Base-by-base conservation (phyloP, 2,797 vertebrate species). In the Melopsittacus undulatus region DNA sequence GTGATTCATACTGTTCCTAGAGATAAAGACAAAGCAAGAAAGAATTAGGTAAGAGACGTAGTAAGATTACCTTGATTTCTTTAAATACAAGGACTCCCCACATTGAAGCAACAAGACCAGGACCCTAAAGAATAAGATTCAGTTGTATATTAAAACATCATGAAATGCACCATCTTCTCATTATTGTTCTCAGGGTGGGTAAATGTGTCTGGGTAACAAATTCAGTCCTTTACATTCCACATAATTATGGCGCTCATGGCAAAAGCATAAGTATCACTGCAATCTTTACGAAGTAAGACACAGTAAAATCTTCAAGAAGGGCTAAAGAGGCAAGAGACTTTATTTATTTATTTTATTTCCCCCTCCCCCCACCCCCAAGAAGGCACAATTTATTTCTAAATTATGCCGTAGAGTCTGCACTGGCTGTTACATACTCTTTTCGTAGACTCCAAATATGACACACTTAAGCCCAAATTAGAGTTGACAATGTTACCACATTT, bases 31-130 rank as follows among this genome's bases (percentile, higher is more conserved):
- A 36, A 93, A 79, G 23, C 10, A 63, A 78, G 42, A 86, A 27
- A 34, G 46, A 54, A 54, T 9, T 32, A 68, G 11, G 45, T 54
- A 45, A 84, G 43, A 86, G 40, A 51, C 13, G 8, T 30, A 82
- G 14, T 24, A 63, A 57, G 30, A 83, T 86, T 98, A 98, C 98
- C 98, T 97, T 97, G 90, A 98, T 98, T 97, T 98, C 98, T 89
- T 98, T 98, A 96, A 99, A 99, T 23, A 99, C 97, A 83, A 99
- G 94, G 81, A 98, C 97, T 90, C 98, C 98, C 99, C 99, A 99
- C 94, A 99, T 89, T 14, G 98, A 98, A 94, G 98, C 98, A 85
- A 99, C 97, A 89, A 99, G 96, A 76, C 98, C 98, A 48, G 98
- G 99, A 52, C 99, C 98, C 99, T 99, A 83, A 67, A 95, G 93